Base-by-base conservation (phyloP, 37 sponge, comb jelly and placozoan genomes). In the Eunapius fragilis region DNA sequence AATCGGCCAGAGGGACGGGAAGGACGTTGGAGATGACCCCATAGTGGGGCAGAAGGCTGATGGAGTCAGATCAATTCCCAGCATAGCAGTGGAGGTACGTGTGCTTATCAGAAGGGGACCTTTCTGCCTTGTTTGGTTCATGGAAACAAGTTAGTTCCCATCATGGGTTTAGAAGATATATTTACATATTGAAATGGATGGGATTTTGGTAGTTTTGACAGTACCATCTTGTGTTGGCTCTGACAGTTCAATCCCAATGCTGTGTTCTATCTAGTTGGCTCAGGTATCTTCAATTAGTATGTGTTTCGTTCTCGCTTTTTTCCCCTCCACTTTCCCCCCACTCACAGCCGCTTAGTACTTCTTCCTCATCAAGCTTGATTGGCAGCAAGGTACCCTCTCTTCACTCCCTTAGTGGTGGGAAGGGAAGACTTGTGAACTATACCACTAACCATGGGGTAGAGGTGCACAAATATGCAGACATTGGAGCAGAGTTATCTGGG, bases 381-480 rank as follows among this genome's bases (percentile, higher is more conserved):
- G 58, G 58, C 17, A 58, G 58, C 58, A 58, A 19, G 58, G 14
- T 58, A 58, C 58, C 22, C 17, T 58, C 58, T 58, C 58, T 58
- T 58, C 58, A 58, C 58, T 58, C 58, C 58, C 58, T 58, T 10
- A 58, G 58, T 58, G 22, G 58, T 58, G 58, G 22, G 58, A 58
- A 58, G 58, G 58, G 58, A 58, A 58, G 58, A 17, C 19, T 10
- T 1, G 58, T 10, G 17, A 19, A 19, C 14, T 19, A 58, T 19
- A 11, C 58, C 58, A 13, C 58, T 19, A 58, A 19, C 22, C 58
- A 31, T 14, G 37, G 68, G 74, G 47, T 68, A 11, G 82, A 67
- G 69, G 85, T 84, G 45, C 90, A 89, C 76, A 80, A 84, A 34
- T 89, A 84, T 35, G 77, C 77, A 25, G 83, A 76, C n/a, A 7